These are phyloP conservation scores for Harpagifer antarcticus DNA, from an alignment of 2,797 vertebrate species.

Conservation along the genomic window DNA sequence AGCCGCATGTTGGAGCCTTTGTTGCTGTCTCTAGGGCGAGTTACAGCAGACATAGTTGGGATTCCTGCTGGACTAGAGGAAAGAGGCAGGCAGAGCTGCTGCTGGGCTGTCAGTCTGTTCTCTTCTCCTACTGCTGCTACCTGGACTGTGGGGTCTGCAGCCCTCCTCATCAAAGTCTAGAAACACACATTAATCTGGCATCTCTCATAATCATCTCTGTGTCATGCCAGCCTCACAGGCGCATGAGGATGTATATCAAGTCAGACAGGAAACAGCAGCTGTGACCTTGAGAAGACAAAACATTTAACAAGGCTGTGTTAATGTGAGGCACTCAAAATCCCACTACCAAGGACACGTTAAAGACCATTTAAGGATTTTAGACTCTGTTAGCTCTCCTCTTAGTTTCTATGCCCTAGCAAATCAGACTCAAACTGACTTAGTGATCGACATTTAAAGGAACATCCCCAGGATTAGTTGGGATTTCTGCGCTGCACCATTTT, in stretches of 20 bases:
- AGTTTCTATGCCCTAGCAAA: not conserved
- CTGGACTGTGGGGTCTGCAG: not conserved
- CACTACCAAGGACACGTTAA: slow-evolving; percentile 28
- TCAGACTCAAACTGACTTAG: not conserved
- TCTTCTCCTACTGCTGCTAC: slow-evolving; percentile 19
- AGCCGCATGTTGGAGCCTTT: slow-evolving; percentile 53
- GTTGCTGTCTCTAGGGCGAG: slow-evolving; percentile 54
- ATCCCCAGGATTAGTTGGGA: not conserved
- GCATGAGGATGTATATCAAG: slow-evolving; percentile 45
- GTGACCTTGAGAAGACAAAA: slow-evolving; percentile 68
- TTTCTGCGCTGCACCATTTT: not conserved
- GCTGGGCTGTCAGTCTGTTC: slow-evolving; percentile 38
- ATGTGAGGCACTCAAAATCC: slow-evolving; percentile 43
- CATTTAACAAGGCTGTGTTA: slow-evolving; percentile 59
- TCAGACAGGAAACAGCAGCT: slow-evolving; percentile 71
- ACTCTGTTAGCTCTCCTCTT: not conserved
- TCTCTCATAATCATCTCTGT: slow-evolving; percentile 20
- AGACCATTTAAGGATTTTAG: slow-evolving; percentile 2
- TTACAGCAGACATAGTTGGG: slow-evolving; percentile 64
- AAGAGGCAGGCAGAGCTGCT: slow-evolving; percentile 41
- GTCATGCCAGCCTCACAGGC: slow-evolving; percentile 10
- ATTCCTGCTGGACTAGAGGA: slow-evolving; percentile 68
- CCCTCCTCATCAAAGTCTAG: slow-evolving; percentile 18
- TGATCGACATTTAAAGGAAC: not conserved
- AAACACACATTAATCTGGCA: slow-evolving; percentile 19